Conservation (phyloP, 2,888 invertebrate species). For the Hypselothyrea guttata region DNA sequence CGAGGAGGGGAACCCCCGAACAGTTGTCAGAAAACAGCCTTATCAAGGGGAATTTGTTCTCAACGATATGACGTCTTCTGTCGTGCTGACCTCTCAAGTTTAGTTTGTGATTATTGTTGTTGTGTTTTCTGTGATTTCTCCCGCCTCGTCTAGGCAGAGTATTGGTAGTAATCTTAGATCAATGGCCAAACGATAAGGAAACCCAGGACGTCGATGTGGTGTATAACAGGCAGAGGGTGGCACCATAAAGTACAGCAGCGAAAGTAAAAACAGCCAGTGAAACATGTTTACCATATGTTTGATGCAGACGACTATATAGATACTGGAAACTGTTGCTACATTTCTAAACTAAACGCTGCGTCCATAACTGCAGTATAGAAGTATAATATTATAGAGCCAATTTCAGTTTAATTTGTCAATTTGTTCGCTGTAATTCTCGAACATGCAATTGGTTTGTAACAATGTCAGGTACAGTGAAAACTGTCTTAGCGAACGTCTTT, state of each 20-base stretch:
- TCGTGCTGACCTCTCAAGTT: constrained; percentile 34
- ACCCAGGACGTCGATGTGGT: constrained; percentile 60
- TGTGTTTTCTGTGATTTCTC: constrained; percentile 21
- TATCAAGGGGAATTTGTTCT: constrained; percentile 20
- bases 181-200: constrained; percentile 58
- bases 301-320: no score
- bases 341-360: no score
- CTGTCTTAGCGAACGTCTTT: no score
- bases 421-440: background rate
- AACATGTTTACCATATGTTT: background rate
- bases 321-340: no score
- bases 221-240: no score
- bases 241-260: constrained; percentile 6
- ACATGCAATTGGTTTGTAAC: constrained; percentile 10
- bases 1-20: constrained; percentile 39
- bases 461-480: no score
- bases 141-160: constrained; percentile 17
- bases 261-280: constrained; percentile 14
- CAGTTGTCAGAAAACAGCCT: constrained; percentile 21
- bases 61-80: constrained; percentile 19
- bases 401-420: constrained; percentile 5
- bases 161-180: constrained; percentile 32
- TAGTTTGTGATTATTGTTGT: constrained; percentile 19
- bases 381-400: constrained; percentile 1
- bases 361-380: no score